Base-by-base conservation (phyloP, 1,140 invertebrate species). In the Hydropsyche tenuis region DNA sequence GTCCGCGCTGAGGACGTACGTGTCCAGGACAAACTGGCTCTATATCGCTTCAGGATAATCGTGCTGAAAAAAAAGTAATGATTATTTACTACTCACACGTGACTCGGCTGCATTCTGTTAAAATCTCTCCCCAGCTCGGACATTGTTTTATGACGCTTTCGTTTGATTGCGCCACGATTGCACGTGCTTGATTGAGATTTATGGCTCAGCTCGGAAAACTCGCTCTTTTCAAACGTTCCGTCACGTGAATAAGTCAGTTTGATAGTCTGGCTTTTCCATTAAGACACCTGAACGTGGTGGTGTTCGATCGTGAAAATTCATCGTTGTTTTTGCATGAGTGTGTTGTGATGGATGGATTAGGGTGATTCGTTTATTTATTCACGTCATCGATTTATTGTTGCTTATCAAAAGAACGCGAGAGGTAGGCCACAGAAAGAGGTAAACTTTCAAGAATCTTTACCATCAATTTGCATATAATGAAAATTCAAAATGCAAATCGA, bases 401-500 rank as follows among this genome's bases (percentile, higher is more conserved):
- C 30, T 4, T 37, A 37, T 37, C 9, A 9, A 37, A 37, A 9
- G 30, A 9, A 37, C 30, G 9, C 30, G 9, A 37, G 30, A 37
- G 30, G 30, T 37, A 9, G 30, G 30, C 30, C 30, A 37, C 30
- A 3, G 30, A 9, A 37, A 37, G 30, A 37, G 30, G 56, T 60
- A 12, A 60, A 60, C 56, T 60, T 60, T 25, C 22, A 27, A 60
- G 56, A 60, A 60, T 60, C 56, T 60, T 60, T 60, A 23, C 56
- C 20, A 60, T 60, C 23, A 20, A 60, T 60, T 60, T 60, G 23
- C 56, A 60, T 60, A 60, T 60, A 60, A 60, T 60, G 56, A 60
- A 60, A 60, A 60, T 60, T 60, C 56, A 60, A 60, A 60, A 60
- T 60, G 56, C 56, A 60, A 60, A 60, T 60, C 56, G 56, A 60